Percentiles rank a stretch among this genome's conserved stretches.
These are phyloP conservation scores for Cairina moschata DNA, from an alignment of 2,113 vertebrate genomes.

Conservation along the genomic window DNA sequence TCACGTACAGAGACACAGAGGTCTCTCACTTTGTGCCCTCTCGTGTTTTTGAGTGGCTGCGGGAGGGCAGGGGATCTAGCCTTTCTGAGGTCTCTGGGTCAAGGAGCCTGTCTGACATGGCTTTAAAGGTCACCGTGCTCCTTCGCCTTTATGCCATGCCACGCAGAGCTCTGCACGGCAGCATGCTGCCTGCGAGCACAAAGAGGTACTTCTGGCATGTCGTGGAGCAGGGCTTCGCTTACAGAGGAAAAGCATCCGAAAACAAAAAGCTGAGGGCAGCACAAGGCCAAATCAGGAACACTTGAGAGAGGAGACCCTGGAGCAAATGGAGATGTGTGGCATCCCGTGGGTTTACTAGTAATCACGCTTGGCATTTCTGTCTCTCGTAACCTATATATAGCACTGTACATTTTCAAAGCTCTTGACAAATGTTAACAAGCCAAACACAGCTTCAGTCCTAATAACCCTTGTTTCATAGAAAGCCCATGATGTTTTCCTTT, in stretches of 20 bases:
- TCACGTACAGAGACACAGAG: background rate
- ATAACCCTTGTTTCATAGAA: background rate
- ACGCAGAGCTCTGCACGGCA: background rate
- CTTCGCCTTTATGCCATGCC: constrained; percentile 50
- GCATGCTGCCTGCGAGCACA: constrained; percentile 19
- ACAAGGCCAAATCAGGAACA: background rate
- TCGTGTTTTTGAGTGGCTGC: background rate
- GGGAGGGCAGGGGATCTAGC: background rate
- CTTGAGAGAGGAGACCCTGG: constrained; percentile 38
- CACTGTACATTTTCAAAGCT: constrained; percentile 1
- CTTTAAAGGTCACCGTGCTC: constrained; percentile 75
- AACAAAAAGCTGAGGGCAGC: constrained; percentile 22
- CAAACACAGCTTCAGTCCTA: background rate
- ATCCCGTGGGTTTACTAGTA: background rate
- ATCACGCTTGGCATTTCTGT: background rate
- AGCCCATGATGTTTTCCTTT: background rate
- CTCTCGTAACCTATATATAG: background rate
- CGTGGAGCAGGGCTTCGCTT: constrained; percentile 32
- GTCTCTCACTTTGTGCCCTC: background rate
- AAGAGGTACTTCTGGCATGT: constrained; percentile 65
- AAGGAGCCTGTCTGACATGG: constrained; percentile 59
- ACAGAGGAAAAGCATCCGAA: background rate
- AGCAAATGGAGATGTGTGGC: constrained; percentile 22
- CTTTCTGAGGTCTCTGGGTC: constrained; percentile 68
- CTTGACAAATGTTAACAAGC: constrained; percentile 24